Base-by-base conservation (phyloP, 1,140 invertebrate genomes). In the Cherax quadricarinatus region DNA sequence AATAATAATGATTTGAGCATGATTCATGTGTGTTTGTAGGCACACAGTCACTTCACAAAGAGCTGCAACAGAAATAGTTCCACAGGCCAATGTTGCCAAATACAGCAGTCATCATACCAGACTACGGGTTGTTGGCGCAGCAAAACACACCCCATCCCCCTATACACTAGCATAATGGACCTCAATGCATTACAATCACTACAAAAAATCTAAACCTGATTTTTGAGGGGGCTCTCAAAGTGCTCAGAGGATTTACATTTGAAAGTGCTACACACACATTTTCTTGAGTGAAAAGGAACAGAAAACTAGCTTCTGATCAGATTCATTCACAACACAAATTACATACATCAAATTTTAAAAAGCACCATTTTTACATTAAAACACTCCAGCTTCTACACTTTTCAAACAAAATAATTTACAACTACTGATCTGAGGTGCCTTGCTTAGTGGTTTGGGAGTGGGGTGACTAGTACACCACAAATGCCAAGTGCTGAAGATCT, bases 1-100 rank as follows among this genome's bases (percentile, higher is more conserved):
- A 91, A 93, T 78, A 84, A 86, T 85, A 91, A 91, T 93, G 93
- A 88, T 93, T 93, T 93, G 93, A 93, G 93, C 93, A 93, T 93
- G 88, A 93, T 93, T 93, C 83, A 78, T 88, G 93, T 93, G 93
- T 93, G 93, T 86, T 91, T 93, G 89, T 88, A 93, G 89, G 89
- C 93, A 93, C 93, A 93, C 86, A 90, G 88, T 90, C 88, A 88
- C 86, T 93, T 87, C 85, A 93, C 82, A 93, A 93, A 91, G 86
- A 91, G 89, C 89, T 93, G 86, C 93, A 87, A 91, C 86, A 93
- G 80, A 85, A 91, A 88, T 86, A 88, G 62, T 88, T 93, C 91
- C 89, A 88, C 93, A 84, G 93, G 89, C 86, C 93, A 93, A 91
- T 85, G 75, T 73, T 91, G 93, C 90, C 90, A 91, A 86, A 82